Evolutionary conservation across 2,113 vertebrate genomes (phyloP).

Genomic region (Oryzias curvinotus): DNA sequence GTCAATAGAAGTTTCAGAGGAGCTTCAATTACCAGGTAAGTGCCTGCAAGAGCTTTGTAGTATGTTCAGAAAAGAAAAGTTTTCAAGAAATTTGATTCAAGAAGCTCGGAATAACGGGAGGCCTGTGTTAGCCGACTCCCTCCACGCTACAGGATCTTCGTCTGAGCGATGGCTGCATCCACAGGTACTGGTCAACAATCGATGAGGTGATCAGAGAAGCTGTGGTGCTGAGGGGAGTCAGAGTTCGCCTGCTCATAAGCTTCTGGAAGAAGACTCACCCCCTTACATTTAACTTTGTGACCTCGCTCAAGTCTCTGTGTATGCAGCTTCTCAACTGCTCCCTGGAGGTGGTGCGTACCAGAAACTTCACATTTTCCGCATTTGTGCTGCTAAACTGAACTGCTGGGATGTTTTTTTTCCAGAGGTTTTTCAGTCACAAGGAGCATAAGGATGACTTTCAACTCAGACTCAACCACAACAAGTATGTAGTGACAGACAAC

Average conservation of each 20-base stretch:
- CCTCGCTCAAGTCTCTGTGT: slow-evolving; percentile 68
- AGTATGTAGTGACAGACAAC: slow-evolving; percentile 72
- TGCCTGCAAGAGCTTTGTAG: background rate
- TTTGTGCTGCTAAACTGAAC: background rate
- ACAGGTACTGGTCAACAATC: slow-evolving; percentile 63
- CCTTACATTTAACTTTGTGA: slow-evolving; percentile 71
- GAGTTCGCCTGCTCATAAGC: slow-evolving; percentile 67
- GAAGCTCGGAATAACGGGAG: background rate
- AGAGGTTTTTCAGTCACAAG: slow-evolving; percentile 66
- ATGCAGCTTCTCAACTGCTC: slow-evolving; percentile 66
- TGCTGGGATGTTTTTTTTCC: background rate
- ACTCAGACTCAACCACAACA: slow-evolving; percentile 70
- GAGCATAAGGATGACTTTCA: slow-evolving; percentile 52
- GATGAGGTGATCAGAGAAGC: slow-evolving; percentile 72
- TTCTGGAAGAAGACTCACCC: slow-evolving; percentile 71
- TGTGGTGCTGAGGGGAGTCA: slow-evolving; percentile 60
- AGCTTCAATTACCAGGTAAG: slow-evolving; percentile 58
- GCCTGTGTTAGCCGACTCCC: background rate
- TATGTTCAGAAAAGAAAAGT: background rate
- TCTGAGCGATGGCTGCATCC: background rate
- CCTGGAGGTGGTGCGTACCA: slow-evolving; percentile 61
- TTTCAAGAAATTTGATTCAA: too few relatives aligned
- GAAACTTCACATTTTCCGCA: background rate
- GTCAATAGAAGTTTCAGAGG: slow-evolving; percentile 57
- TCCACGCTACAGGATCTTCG: background rate